Base-by-base conservation (phyloP, 2,888 invertebrate species). In the Pantelozetes paolii region DNA sequence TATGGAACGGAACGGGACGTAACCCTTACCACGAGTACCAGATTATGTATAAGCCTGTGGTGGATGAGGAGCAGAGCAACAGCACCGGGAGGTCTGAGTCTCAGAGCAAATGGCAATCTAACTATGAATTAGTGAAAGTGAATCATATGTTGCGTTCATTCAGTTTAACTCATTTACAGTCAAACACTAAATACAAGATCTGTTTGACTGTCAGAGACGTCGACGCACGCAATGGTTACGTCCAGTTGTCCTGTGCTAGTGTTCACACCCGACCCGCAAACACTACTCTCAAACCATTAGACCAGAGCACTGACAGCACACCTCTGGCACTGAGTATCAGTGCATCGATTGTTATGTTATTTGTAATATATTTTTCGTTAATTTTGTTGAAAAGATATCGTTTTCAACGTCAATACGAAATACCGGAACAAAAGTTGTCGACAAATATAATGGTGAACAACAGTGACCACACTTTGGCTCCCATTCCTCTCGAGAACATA, bases 401-500 rank as follows among this genome's bases (percentile, higher is more conserved):
- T n/a, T 79, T 80, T 32, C 76, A 81, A 23, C 1, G 28, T 23
- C 80, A 82, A 67, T 82, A 82, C 76, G 80, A 81, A 48, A 80
- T 80, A 20, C 80, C 81, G 2, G 79, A 80, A 6, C 30, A 57
- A 8, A 26, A 57, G 57, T 6, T 57, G 36, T 3, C 40, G 36
- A 23, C 23, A 13, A 42, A 50, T 20, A 45, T 13, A 30, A n/a
- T 13, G 1, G 32, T n/a, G 3, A 13, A 20, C 2, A 73, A 42
- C 23, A 48, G 36, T 32, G 78, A 80, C 36, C 80, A 80, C 36
- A 77, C 76, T 40, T 80, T 81, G 77, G 79, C 80, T 32, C 80
- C 81, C 70, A 83, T 83, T 70, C 83, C 82, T 3, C 77, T 83
- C 74, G 83, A 83, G 74, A 82, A 82, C 75, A 77, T 83, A 3